A percentile compares a stretch with the other conserved stretches of the same genome.
Conservation (phyloP, 2,797 vertebrate genomes). For the Aselliscus stoliczkanus region DNA sequence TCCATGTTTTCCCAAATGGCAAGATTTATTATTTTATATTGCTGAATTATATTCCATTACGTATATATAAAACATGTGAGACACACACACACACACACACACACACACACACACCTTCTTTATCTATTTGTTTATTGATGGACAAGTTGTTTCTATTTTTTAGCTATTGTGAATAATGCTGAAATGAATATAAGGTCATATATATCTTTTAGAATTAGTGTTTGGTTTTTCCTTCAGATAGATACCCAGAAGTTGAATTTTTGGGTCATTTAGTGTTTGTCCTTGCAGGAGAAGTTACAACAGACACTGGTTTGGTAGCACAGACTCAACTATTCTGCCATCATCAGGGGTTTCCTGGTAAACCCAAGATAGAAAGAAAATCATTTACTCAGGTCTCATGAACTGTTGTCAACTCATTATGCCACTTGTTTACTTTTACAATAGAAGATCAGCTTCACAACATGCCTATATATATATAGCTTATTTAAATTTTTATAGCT, state of each 20-base stretch:
- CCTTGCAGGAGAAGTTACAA: neutral
- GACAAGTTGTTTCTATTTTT: neutral
- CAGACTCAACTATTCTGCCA: neutral
- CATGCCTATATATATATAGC: neutral
- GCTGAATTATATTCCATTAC: neutral
- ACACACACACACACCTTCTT: neutral
- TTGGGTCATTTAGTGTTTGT: neutral
- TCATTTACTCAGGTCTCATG: neutral
- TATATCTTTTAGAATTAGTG: neutral
- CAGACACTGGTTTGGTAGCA: neutral
- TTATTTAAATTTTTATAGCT: neutral
- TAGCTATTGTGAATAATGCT: neutral
- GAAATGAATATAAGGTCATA: neutral
- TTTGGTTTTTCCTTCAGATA: neutral
- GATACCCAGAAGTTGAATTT: neutral
- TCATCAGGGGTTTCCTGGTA: neutral
- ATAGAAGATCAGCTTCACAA: neutral
- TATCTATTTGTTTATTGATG: neutral
- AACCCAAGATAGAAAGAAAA: neutral
- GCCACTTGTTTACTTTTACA: neutral
- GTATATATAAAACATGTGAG: too few species aligned
- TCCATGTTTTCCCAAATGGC: neutral
- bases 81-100: too few species aligned
- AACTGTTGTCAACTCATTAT: neutral
- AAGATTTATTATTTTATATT: neutral